Evolutionary conservation across 2,113 vertebrate genomes (phyloP).

Genomic region (Nothocercus nigrocapillus): DNA sequence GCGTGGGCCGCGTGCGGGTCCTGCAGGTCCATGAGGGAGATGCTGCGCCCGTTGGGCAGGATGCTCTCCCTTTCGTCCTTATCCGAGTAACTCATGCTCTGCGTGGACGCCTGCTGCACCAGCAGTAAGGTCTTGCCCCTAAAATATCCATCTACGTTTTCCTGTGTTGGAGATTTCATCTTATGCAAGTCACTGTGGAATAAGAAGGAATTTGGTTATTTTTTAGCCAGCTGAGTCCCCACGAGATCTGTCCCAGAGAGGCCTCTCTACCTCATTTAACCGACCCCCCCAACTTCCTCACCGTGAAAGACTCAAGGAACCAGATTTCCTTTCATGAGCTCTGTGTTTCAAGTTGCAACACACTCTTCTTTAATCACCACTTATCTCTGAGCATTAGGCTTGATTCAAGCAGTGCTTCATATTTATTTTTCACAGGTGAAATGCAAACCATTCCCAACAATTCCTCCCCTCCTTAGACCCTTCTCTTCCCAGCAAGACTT

Average conservation of each 20-base stretch:
- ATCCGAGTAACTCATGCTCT: constrained; percentile 85
- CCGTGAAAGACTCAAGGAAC: constrained; percentile 21
- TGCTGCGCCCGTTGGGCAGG: constrained; percentile 87
- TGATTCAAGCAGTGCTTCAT: constrained; percentile 22
- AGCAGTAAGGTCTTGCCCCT: constrained; percentile 83
- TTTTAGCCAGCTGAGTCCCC: constrained; percentile 20
- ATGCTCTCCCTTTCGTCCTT: constrained; percentile 83
- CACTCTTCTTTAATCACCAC: constrained; percentile 34
- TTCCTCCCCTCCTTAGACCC: neutral
- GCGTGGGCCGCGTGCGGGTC: constrained; percentile 78
- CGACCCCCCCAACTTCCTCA: neutral
- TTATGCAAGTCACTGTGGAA: constrained; percentile 83
- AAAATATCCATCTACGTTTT: constrained; percentile 79
- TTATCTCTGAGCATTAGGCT: constrained; percentile 5
- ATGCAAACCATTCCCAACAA: neutral
- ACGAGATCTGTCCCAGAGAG: constrained; percentile 10
- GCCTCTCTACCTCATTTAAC: constrained; percentile 38
- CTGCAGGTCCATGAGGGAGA: constrained; percentile 95
- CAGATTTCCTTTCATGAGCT: constrained; percentile 41
- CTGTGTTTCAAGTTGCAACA: constrained; percentile 48
- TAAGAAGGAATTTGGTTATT: constrained; percentile 39
- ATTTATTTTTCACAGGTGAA: neutral
- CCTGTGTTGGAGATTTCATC: constrained; percentile 82
- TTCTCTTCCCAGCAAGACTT: neutral
- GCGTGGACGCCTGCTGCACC: constrained; percentile 83